Evolutionary conservation across 2,888 invertebrate genomes (phyloP), one percentile per base, ranked within the genome.

Genomic region (Eupithecia pulchellata): DNA sequence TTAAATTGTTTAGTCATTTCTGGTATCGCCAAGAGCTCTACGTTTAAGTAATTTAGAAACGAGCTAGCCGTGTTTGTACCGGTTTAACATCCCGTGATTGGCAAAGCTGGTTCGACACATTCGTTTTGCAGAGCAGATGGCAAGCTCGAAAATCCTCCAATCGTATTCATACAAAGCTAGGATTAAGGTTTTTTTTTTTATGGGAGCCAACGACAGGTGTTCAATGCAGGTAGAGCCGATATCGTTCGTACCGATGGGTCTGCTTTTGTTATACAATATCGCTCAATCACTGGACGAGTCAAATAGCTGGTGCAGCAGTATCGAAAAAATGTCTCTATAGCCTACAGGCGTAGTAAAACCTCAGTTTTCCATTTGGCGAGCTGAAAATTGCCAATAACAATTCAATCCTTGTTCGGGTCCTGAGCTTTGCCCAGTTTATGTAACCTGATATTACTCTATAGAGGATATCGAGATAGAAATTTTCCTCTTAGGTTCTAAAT

Each of bases 221-320:
- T 88, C 85, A 84, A 79, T 86, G 88, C 93, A 93, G 93, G 93
- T 93, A 93, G 89, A 82, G 79, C 82, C 78, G 79, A 80, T 78
- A 80, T 76, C 75, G 81, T 73, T 82, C 77, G 83, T 32, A 75
- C 79, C 81, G 77, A 81, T 78, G 81, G 76, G 80, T 77, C 75
- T 76, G 77, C 87, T 86, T 85, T 85, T 86, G 84, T 85, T 79
- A 79, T 83, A 82, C 79, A 79, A 83, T 84, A 82, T 80, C 78
- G 66, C 78, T 83, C 75, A 78, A 80, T 80, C 79, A 76, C 77
- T 76, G 77, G 74, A 67, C 75, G 75, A 78, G 73, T 68, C 57
- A 63, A 68, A 69, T 64, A 32, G 66, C 13, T 81, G 75, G 74
- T 69, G 75, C 74, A 77, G 52, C 67, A 69, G 55, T 73, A 74